These are phyloP conservation scores for Sinocyclocheilus anophthalmus DNA, from an alignment of 2,113 vertebrate species.

Conservation along the genomic window DNA sequence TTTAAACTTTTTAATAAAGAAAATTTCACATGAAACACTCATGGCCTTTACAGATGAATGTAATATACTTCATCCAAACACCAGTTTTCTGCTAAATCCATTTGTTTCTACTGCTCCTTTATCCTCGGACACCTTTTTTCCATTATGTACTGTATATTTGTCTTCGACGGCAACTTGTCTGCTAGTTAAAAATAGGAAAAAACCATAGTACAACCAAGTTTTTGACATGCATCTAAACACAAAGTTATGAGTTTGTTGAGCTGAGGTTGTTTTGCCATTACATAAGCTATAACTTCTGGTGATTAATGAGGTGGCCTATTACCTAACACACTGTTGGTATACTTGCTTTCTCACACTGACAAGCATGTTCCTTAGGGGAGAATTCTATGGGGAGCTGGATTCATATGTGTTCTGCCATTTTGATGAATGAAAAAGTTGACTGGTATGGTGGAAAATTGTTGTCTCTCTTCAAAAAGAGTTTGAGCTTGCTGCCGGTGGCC, in stretches of 20 bases:
- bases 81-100: background rate
- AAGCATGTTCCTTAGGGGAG: conserved; percentile 45
- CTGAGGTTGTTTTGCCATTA: conserved; percentile 46
- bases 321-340: conserved; percentile 51
- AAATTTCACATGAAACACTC: background rate
- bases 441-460: conserved; percentile 21
- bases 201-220: conserved; percentile 14
- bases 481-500: conserved; percentile 5
- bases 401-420: conserved; percentile 47
- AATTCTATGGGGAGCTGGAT: conserved; percentile 46
- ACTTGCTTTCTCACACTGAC: conserved; percentile 53
- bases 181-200: background rate
- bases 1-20: background rate
- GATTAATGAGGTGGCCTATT: conserved; percentile 58
- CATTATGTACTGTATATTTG: background rate
- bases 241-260: conserved; percentile 22
- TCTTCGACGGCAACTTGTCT: background rate
- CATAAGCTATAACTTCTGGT: conserved; percentile 49
- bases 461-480: conserved; percentile 39
- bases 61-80: background rate
- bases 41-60: background rate
- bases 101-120: background rate
- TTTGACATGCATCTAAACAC: background rate
- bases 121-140: background rate
- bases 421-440: conserved; percentile 57